Evolutionary conservation across 2,797 vertebrate species (phyloP).

Genomic region (Triplophysa bombifrons): DNA sequence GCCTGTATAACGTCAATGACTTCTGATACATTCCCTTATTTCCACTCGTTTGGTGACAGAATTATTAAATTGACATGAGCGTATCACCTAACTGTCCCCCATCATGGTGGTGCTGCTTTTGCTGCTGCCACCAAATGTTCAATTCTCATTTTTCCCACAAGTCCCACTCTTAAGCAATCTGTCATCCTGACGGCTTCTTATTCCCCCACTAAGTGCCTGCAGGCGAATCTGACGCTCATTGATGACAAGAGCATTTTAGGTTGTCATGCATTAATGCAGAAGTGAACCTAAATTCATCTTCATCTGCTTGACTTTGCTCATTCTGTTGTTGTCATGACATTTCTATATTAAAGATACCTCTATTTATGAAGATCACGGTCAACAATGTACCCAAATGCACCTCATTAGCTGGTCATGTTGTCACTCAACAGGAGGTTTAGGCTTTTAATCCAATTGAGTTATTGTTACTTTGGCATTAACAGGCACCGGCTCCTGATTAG

Average conservation of each 20-base stretch:
- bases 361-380: conserved; percentile 77
- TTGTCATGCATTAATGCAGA: conserved; percentile 83
- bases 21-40: conserved; percentile 25
- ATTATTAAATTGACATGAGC: conserved; percentile 63
- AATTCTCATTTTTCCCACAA: conserved; percentile 63
- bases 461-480: conserved; percentile 73
- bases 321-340: conserved; percentile 76
- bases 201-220: conserved; percentile 77
- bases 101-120: conserved; percentile 30
- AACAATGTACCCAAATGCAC: conserved; percentile 83
- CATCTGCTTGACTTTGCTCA: conserved; percentile 80
- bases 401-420: conserved; percentile 81
- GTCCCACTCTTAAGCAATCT: conserved; percentile 55
- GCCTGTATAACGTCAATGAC: conserved; percentile 14
- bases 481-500: conserved; percentile 77
- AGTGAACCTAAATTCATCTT: conserved; percentile 82
- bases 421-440: conserved; percentile 67
- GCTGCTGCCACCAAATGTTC: conserved; percentile 50
- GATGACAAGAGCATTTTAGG: conserved; percentile 82
- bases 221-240: conserved; percentile 79
- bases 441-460: conserved; percentile 83
- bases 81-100: conserved; percentile 57
- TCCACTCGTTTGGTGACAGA: conserved; percentile 51
- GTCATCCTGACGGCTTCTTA: conserved; percentile 77
- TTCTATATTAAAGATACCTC: conserved; percentile 81